Evolutionary conservation across 2,888 invertebrate genomes (phyloP), one percentile per base, ranked within the genome.

Genomic region (Eremobia ochroleuca): DNA sequence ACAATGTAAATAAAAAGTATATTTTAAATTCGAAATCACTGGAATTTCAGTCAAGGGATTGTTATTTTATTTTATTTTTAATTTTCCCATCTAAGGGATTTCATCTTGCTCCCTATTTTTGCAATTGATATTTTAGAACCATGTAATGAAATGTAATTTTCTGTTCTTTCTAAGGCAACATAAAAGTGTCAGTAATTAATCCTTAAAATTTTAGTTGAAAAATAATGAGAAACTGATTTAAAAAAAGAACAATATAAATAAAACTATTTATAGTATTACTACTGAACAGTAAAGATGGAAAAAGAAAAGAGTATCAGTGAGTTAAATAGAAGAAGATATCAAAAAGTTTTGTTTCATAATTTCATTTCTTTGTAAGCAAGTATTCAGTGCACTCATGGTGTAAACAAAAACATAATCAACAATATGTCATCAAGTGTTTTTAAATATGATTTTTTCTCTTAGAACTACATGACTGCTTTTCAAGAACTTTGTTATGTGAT

Each of bases 371-470:
- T 31, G 25, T 25, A 21, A 18, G 31, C 2, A 52, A 28, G 25
- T 37, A 59, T 15, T 40, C n/a, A 40, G 0, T 13, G 11, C n/a
- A 21, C 31, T 18, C 40, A 61, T 65, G 11, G 31, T 78, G 31
- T 58, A 65, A 46, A 49, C 11, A 64, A 31, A 37, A 49, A 40
- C 25, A n/a, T 28, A 11, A 21, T 78, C 15, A 40, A 31, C n/a
- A 31, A 59, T 49, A 15, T 15, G 9, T 43, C 25, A 65, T 66
- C 25, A 55, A 52, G 28, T 70, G 15, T 49, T 18, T 25, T 8
- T 59, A n/a, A 25, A 46, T 49, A 31, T 66, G 8, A 6, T 73
- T 65, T 21, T 55, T 61, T 43, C 25, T 79, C 8, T n/a, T 55
- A 9, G 5, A 72, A 4, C n/a, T 58, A 9, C 4, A 21, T 11